A percentile compares a stretch with the other conserved stretches of the same genome.
Conservation (phyloP, 2,888 invertebrate species). For the Chaitophorus viminalis region DNA sequence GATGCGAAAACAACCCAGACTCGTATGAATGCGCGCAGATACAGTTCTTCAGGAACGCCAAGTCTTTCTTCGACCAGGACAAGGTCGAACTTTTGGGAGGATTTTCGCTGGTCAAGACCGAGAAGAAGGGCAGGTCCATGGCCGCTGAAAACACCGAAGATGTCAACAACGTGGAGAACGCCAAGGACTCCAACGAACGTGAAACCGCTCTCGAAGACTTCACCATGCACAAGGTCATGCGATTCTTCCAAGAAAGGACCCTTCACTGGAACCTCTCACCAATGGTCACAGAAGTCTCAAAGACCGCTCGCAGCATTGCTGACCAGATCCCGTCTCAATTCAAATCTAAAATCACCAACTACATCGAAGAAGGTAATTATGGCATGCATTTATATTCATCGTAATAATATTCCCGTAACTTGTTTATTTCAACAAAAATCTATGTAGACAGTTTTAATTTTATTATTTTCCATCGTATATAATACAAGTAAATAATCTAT, state of each 20-base stretch:
- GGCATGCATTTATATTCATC: neutral
- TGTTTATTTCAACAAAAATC: neutral
- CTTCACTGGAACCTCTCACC: slow-evolving; percentile 70
- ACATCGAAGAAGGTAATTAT: slow-evolving; percentile 71
- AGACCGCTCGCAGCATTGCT: slow-evolving; percentile 69
- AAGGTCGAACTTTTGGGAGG: slow-evolving; percentile 72
- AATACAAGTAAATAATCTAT: no score
- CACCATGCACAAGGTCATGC: slow-evolving; percentile 69
- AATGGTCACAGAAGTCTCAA: slow-evolving; percentile 67
- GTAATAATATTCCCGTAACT: neutral
- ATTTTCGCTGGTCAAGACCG: slow-evolving; percentile 69
- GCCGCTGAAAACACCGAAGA: slow-evolving; percentile 69
- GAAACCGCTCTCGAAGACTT: slow-evolving; percentile 73
- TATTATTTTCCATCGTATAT: neutral
- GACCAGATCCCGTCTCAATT: slow-evolving; percentile 72
- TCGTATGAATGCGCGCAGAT: slow-evolving; percentile 75
- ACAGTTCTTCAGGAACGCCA: slow-evolving; percentile 71
- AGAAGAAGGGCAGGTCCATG: slow-evolving; percentile 49
- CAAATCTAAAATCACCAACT: slow-evolving; percentile 70
- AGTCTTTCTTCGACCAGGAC: slow-evolving; percentile 72
- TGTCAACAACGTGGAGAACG: slow-evolving; percentile 65
- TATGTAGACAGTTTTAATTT: neutral
- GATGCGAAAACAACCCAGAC: slow-evolving; percentile 73
- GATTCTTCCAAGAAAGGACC: slow-evolving; percentile 72
- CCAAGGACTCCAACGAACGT: slow-evolving; percentile 70